These are phyloP conservation scores for Zosterops hypoxanthus DNA, from an alignment of 2,113 vertebrate species.

Conservation along the genomic window DNA sequence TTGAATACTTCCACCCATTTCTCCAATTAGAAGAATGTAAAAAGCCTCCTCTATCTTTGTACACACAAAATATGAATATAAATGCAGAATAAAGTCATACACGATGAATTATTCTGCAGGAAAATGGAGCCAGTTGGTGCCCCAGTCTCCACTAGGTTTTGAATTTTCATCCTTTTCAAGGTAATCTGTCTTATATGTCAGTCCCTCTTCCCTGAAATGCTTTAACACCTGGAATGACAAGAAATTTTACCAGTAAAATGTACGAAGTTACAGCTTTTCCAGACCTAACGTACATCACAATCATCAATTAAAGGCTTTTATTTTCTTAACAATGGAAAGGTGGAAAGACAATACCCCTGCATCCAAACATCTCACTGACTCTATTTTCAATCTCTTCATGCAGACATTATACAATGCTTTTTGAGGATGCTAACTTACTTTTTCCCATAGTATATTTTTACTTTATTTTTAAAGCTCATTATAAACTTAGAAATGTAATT, in stretches of 20 bases:
- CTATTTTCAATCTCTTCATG: not conserved
- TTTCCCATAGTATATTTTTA: not conserved
- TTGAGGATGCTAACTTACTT: not conserved
- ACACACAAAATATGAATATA: not conserved
- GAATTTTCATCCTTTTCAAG: not conserved
- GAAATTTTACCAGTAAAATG: not conserved
- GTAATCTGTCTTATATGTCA: not conserved
- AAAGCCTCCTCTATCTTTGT: not conserved
- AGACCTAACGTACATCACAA: not conserved
- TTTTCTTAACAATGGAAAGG: not conserved
- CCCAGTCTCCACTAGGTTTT: not conserved
- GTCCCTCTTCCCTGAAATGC: not conserved
- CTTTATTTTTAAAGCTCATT: not conserved
- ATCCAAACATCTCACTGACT: not conserved
- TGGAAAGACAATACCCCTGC: not conserved
- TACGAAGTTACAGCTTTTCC: not conserved
- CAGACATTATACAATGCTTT: not conserved
- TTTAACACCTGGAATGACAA: not conserved
- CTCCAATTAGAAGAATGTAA: rapidly evolving
- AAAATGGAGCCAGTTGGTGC: rapidly evolving
- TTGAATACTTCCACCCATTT: not conserved
- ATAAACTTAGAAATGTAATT: not conserved
- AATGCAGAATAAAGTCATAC: not conserved
- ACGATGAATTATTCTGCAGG: not conserved
- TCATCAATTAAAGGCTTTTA: not conserved